Percentiles rank a stretch among this genome's conserved stretches.
Evolutionary conservation across 2,888 invertebrate species (phyloP).

Genomic region (Linhomoeus sp.): DNA sequence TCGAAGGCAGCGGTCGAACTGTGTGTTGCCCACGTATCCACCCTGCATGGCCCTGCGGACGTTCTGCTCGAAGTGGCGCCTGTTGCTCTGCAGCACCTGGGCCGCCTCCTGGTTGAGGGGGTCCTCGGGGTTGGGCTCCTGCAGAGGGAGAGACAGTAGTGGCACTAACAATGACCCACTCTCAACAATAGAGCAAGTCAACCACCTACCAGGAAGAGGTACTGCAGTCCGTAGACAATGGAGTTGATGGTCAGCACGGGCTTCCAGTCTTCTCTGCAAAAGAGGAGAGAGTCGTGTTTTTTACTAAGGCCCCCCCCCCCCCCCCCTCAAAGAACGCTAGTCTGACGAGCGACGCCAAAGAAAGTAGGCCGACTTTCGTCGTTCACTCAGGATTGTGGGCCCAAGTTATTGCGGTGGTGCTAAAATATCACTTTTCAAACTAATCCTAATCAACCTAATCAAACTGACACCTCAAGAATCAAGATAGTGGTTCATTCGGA

Average conservation of each 20-base stretch:
- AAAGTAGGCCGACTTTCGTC: too few species aligned
- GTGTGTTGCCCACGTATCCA: slow-evolving; percentile 74
- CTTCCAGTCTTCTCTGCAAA: slow-evolving; percentile 79
- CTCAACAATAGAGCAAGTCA: too few species aligned
- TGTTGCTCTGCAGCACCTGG: slow-evolving; percentile 79
- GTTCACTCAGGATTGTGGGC: too few species aligned
- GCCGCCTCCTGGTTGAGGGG: slow-evolving; percentile 95
- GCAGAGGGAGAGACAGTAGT: slow-evolving; percentile 2
- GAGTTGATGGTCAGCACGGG: slow-evolving; percentile 92
- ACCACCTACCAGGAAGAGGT: slow-evolving; percentile 55
- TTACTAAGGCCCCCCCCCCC: background rate
- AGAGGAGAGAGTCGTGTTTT: background rate
- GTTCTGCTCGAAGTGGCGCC: slow-evolving; percentile 80
- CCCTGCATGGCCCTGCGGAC: slow-evolving; percentile 88
- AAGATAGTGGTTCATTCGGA: too few species aligned
- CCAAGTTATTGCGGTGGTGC: too few species aligned
- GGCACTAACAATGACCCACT: background rate
- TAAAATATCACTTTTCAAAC: too few species aligned
- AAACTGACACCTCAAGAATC: too few species aligned
- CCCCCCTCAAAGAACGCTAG: background rate
- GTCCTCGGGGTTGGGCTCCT: slow-evolving; percentile 98
- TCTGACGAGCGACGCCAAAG: too few species aligned
- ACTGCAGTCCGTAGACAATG: slow-evolving; percentile 88
- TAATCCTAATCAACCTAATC: too few species aligned
- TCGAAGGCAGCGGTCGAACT: slow-evolving; percentile 76